These are phyloP conservation scores for Notiomystis cincta DNA, from an alignment of 2,113 vertebrate genomes.

Conservation along the genomic window DNA sequence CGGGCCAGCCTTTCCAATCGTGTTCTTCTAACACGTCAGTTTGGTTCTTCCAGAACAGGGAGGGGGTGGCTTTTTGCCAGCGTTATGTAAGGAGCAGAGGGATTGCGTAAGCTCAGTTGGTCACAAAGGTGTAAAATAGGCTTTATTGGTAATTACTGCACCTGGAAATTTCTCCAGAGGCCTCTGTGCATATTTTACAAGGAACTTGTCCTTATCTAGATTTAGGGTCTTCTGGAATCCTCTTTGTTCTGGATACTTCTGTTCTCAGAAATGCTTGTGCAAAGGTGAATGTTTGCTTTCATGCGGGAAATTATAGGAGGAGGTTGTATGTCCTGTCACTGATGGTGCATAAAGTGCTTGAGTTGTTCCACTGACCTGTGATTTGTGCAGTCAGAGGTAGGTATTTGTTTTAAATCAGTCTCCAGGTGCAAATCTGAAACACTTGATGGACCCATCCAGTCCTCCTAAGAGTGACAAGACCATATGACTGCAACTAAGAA, in stretches of 20 bases:
- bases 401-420: not conserved
- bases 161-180: not conserved
- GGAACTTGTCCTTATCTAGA: not conserved
- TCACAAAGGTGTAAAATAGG: slow-evolving; percentile 24
- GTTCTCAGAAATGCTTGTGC: not conserved
- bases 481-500: not conserved
- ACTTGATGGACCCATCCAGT: not conserved
- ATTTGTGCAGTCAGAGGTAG: not conserved
- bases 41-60: slow-evolving; percentile 55
- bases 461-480: not conserved
- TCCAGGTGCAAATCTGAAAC: not conserved
- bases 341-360: not conserved
- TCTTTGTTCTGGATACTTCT: not conserved
- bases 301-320: accelerated
- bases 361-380: not conserved
- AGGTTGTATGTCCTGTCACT: not conserved
- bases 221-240: not conserved
- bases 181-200: not conserved
- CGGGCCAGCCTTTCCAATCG: slow-evolving; percentile 21
- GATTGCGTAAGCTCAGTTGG: slow-evolving; percentile 41
- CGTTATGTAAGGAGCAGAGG: slow-evolving; percentile 15
- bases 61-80: slow-evolving; percentile 47
- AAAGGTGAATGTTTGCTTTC: not conserved
- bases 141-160: not conserved
- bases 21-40: not conserved